Evolutionary conservation across 2,888 invertebrate species (phyloP), one percentile per base, ranked within the genome.

Genomic region (Hydrotaea diabolus): DNA sequence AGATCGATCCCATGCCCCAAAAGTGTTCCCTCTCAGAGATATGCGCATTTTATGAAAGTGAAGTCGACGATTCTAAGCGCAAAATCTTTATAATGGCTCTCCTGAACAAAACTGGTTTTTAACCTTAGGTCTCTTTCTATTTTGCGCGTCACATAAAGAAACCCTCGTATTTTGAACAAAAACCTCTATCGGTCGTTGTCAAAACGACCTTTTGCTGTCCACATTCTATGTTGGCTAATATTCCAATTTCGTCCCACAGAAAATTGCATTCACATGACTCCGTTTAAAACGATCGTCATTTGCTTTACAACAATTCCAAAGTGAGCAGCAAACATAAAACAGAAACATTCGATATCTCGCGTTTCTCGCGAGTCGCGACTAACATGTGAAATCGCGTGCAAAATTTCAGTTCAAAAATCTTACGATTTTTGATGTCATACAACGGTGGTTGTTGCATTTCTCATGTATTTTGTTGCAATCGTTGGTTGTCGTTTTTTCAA

Each of bases 401-500:
- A 39, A 69, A n/a, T 19, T 69, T 23, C 43, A 2, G 46, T 15
- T 69, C 69, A 46, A 4, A 69, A 39, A 43, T 46, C 69, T 46
- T 43, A 69, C 46, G 23, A 21, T 66, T 17, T 8, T 19, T 66
- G 66, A 39, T 66, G 66, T 66, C 39, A 43, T 69, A n/a, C 21
- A 7, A 9, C 17, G 31, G 64, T 64, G 36, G n/a, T 39, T 64
- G 5, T 36, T 36, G 59, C 1, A 62, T 26, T 77, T 71, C 55
- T 74, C 2, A 21, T 72, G 78, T 62, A n/a, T 53, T 31, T 31
- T 31, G 31, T 31, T n/a, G n/a, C 31, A 31, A 4, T 4, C 31
- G 31, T 31, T 31, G 7, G 31, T 31, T 31, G 31, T 81, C 78
- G 11, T 79, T 85, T 76, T 79, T 85, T 85, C 53, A 73, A 77